phyloP scores from a whole-genome alignment of 2,113 vertebrate genomes.

The Glaucidium brasilianum region DNA sequence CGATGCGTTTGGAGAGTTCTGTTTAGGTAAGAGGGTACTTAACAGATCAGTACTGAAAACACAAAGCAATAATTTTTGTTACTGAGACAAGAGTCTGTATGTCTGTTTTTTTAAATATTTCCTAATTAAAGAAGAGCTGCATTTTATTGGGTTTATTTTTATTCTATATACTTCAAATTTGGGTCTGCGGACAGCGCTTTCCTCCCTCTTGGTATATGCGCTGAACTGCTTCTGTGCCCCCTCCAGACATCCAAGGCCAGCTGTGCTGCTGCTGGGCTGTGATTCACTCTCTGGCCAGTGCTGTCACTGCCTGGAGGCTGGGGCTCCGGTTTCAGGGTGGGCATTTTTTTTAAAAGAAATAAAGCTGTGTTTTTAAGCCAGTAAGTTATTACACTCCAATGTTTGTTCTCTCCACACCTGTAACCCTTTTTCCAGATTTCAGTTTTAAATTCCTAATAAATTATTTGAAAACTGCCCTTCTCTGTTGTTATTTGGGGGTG shows the following conservation, averaged over 20 bases:
- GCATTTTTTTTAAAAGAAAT: slow-evolving; percentile 71
- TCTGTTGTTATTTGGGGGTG: not conserved
- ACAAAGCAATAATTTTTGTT: slow-evolving; percentile 88
- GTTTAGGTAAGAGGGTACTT: slow-evolving; percentile 72
- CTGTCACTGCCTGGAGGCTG: slow-evolving; percentile 59
- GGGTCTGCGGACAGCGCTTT: slow-evolving; percentile 66
- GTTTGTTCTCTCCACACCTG: slow-evolving; percentile 89
- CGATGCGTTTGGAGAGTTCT: slow-evolving; percentile 77
- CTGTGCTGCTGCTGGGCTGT: slow-evolving; percentile 52
- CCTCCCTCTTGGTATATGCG: slow-evolving; percentile 33
- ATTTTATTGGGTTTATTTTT: slow-evolving; percentile 82
- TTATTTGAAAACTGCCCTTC: slow-evolving; percentile 91
- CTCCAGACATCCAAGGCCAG: slow-evolving; percentile 31
- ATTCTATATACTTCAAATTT: slow-evolving; percentile 74
- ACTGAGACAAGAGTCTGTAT: slow-evolving; percentile 80
- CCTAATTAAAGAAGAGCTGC: slow-evolving; percentile 81
- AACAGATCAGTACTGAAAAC: slow-evolving; percentile 78
- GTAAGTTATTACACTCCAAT: slow-evolving; percentile 80
- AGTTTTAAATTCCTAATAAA: slow-evolving; percentile 98
- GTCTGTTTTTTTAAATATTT: slow-evolving; percentile 75
- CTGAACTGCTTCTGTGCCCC: slow-evolving; percentile 59
- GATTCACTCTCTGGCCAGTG: slow-evolving; percentile 44
- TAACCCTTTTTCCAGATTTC: slow-evolving; percentile 91
- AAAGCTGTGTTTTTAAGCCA: slow-evolving; percentile 81
- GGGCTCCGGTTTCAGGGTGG: slow-evolving; percentile 76